Conservation (phyloP, 2,113 vertebrate species). For the Brachyhypopomus occidentalis region DNA sequence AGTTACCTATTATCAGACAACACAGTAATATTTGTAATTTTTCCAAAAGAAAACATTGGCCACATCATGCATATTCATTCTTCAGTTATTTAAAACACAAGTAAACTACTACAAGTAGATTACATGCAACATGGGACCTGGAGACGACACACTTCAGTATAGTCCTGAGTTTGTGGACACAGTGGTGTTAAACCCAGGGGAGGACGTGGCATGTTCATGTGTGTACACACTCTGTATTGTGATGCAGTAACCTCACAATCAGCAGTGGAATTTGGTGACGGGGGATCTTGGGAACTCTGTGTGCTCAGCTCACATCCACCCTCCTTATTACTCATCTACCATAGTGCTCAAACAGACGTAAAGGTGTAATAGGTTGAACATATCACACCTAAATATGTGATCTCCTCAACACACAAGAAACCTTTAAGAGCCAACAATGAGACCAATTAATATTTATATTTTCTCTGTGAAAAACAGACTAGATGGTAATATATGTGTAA, state of each 20-base stretch:
- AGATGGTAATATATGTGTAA: neutral
- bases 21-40: neutral
- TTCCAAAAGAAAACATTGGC: no score
- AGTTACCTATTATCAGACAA: neutral
- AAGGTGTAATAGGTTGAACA: neutral
- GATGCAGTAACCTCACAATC: conserved; percentile 29
- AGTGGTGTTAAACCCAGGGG: conserved; percentile 41
- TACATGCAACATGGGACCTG: conserved; percentile 8
- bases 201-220: conserved; percentile 38
- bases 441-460: neutral
- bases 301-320: conserved; percentile 9
- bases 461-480: neutral
- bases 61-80: neutral
- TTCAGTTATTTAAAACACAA: neutral
- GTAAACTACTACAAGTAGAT: conserved; percentile 24
- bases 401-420: neutral
- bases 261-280: conserved; percentile 34
- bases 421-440: neutral
- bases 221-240: conserved; percentile 43
- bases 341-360: neutral
- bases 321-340: neutral
- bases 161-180: conserved; percentile 36
- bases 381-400: neutral
- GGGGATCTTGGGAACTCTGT: conserved; percentile 27
- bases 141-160: conserved; percentile 13